Evolutionary conservation across 2,797 vertebrate genomes (phyloP).

Genomic region (Lindbergichthys nudifrons): DNA sequence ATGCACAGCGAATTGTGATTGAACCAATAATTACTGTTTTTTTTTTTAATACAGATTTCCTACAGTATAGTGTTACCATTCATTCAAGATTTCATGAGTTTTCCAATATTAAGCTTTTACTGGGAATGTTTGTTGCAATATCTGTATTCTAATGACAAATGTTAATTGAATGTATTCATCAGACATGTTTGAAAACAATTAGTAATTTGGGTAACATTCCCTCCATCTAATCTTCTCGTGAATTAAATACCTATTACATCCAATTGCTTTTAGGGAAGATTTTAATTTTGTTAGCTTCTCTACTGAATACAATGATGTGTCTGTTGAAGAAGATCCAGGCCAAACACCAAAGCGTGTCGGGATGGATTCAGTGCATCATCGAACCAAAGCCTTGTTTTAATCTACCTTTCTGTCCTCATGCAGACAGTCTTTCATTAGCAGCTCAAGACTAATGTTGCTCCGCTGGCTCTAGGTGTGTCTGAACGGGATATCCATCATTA

Average conservation of each 20-base stretch:
- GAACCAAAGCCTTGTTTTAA: conserved; percentile 73
- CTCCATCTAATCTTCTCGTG: conserved; percentile 60
- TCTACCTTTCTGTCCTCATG: conserved; percentile 70
- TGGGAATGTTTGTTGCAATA: conserved; percentile 3
- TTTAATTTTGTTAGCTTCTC: conserved; percentile 62
- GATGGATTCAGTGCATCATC: conserved; percentile 67
- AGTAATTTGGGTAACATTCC: conserved; percentile 45
- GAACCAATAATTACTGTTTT: neutral
- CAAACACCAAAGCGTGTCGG: conserved; percentile 42
- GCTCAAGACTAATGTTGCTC: conserved; percentile 67
- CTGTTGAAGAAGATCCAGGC: conserved; percentile 38
- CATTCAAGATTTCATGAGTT: neutral
- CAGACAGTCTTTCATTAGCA: conserved; percentile 75
- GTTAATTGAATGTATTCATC: conserved; percentile 65
- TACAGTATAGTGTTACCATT: conserved; percentile 5
- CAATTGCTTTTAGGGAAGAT: conserved; percentile 56
- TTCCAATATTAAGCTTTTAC: conserved; percentile 20
- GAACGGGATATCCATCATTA: conserved; percentile 69
- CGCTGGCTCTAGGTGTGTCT: conserved; percentile 59
- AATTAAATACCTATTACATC: conserved; percentile 68
- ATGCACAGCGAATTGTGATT: neutral
- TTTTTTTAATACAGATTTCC: neutral
- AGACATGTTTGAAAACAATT: conserved; percentile 70
- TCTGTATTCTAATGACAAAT: conserved; percentile 50
- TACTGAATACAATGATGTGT: conserved; percentile 56